Base-by-base conservation (phyloP, 2,888 invertebrate species). In the Drosophila mimetica region DNA sequence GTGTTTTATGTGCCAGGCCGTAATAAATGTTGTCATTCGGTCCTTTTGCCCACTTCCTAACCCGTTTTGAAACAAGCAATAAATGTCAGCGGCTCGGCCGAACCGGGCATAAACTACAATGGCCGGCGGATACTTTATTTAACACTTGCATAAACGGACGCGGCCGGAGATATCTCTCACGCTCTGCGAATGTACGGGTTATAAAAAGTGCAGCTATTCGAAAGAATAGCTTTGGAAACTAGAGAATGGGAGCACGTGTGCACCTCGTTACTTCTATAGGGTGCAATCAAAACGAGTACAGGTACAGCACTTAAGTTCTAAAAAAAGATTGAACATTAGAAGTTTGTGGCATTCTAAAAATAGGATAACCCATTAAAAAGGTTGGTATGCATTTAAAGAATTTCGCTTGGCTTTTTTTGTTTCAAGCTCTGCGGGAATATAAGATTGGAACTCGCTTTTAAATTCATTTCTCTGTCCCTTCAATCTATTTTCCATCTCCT, bases 21-120 rank as follows among this genome's bases (percentile, higher is more conserved):
- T 66, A 72, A 72, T 51, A 72, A 72, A 72, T 72, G 66, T 60
- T 51, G 60, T 54, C 60, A 58, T 61, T 61, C 46, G 16, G 59
- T 41, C 20, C 50, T 51, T 39, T 44, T 46, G 30, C 18, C 42
- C 34, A 54, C 11, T 64, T 50, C 20, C 59, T 69, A 36, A 36
- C 53, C 41, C 59, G 41, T 47, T 61, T 66, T 66, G 52, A 66
- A 79, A 72, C 74, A 76, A 76, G 76, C 76, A 73, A 79, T 82
- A 82, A 82, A 85, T 82, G 77, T 76, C 77, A 82, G 32, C 54
- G 51, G 34, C 52, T 67, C 50, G 6, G 46, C 25, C 30, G 55
- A 51, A 28, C 67, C 25, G 37, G 54, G 50, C 60, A 77, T 69
- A 75, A 77, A 71, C 69, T 58, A 66, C 53, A 58, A 67, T 67